Base-by-base conservation (phyloP, 2,113 vertebrate genomes). In the Trematomus loennbergii region DNA sequence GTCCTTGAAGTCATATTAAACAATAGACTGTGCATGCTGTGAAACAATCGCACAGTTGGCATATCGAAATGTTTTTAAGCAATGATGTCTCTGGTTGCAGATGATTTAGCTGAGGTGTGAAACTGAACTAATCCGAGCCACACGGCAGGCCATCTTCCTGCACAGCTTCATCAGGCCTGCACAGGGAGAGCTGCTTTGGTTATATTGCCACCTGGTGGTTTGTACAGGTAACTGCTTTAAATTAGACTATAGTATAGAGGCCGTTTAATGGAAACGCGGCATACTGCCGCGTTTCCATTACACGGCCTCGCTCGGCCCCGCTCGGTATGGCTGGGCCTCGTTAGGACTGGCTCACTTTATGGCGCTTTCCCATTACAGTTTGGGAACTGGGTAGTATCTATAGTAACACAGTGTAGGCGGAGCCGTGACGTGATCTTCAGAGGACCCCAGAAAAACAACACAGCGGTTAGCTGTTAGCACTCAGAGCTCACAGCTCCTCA, bases 201-300 rank as follows among this genome's bases (percentile, higher is more conserved):
- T 88, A 50, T 82, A 74, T 17, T 83, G 84, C 90, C 91, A 77
- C 75, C 91, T 82, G 13, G 87, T 88, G 93, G 87, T 73, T 1
- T 1, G 1, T 9, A 1, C 6, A 1, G 18, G 40, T 8, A 73
- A 67, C 54, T 72, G 10, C 20, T 12, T 45, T 25, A 1, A 40
- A 1, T 15, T 18, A 2, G 9, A 1, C 2, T 9, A 50, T 8
- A 6, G 13, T 5, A 1, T 5, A n/a, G n/a, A n/a, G n/a, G n/a
- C n/a, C n/a, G n/a, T n/a, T n/a, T n/a, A n/a, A n/a, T n/a, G n/a
- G n/a, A n/a, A n/a, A n/a, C n/a, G n/a, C n/a, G n/a, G n/a, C n/a
- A n/a, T n/a, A n/a, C n/a, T n/a, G n/a, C n/a, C n/a, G n/a, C n/a
- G n/a, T n/a, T n/a, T n/a, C n/a, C n/a, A n/a, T n/a, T n/a, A n/a